phyloP scores from a whole-genome alignment of 2,888 invertebrate species.

The Podotricha telesiphe region DNA sequence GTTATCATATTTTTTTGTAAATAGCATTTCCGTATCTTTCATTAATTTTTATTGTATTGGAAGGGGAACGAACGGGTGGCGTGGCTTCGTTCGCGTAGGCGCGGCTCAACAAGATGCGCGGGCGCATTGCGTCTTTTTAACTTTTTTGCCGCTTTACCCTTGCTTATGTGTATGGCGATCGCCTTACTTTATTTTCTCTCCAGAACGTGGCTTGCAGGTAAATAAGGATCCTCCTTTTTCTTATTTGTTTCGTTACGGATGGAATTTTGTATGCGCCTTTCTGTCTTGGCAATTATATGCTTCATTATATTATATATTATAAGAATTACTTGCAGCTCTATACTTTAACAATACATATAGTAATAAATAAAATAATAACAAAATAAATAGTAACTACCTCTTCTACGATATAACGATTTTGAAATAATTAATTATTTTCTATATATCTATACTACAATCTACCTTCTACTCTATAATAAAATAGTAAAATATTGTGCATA shows the following conservation, averaged over 20 bases:
- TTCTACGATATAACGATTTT: too few relatives aligned
- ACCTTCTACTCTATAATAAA: too few relatives aligned
- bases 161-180: constrained; percentile 59
- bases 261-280: constrained; percentile 53
- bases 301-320: constrained; percentile 33
- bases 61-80: constrained; percentile 34
- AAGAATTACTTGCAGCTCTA: constrained; percentile 6
- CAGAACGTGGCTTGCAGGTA: constrained; percentile 71
- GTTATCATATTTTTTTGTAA: not conserved
- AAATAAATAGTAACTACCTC: not conserved
- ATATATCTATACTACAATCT: too few relatives aligned
- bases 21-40: not conserved
- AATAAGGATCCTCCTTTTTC: constrained; percentile 69
- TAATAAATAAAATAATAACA: too few relatives aligned
- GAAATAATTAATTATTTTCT: too few relatives aligned
- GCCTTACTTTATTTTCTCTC: constrained; percentile 68
- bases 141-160: constrained; percentile 78
- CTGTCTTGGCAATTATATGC: constrained; percentile 40
- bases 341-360: too few relatives aligned
- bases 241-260: constrained; percentile 64
- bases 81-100: constrained; percentile 71
- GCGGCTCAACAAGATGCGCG: constrained; percentile 50
- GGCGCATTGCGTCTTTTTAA: constrained; percentile 60
- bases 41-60: not conserved
- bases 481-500: too few relatives aligned